Evolutionary conservation across 2,797 vertebrate species (phyloP).

Genomic region (Sebastes nivosus): DNA sequence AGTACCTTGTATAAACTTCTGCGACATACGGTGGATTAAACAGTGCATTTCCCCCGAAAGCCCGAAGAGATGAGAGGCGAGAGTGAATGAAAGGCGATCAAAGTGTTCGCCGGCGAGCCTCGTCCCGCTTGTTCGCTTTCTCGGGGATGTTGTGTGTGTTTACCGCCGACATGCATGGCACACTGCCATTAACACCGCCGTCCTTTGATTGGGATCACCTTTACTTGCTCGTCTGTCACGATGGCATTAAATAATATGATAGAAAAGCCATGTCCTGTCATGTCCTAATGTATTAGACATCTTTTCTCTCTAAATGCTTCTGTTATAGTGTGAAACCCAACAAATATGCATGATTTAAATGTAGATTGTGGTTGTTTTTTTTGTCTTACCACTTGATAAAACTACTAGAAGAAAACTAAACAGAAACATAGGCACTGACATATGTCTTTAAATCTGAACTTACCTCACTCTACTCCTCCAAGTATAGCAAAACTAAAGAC

Average conservation of each 20-base stretch:
- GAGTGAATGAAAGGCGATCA: slow-evolving; percentile 61
- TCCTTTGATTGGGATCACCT: slow-evolving; percentile 48
- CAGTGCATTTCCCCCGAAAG: slow-evolving; percentile 55
- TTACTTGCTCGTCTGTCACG: slow-evolving; percentile 19
- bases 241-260: slow-evolving; percentile 12
- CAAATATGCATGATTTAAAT: neutral
- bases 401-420: neutral
- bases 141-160: slow-evolving; percentile 32
- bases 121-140: slow-evolving; percentile 27
- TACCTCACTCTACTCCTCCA: neutral
- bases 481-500: slow-evolving; percentile 2
- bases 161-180: slow-evolving; percentile 36
- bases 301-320: neutral
- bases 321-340: neutral
- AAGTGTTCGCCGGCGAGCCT: slow-evolving; percentile 44
- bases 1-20: slow-evolving; percentile 73
- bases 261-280: neutral
- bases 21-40: slow-evolving; percentile 68
- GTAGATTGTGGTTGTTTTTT: neutral
- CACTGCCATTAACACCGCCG: slow-evolving; percentile 20
- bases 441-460: neutral
- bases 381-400: neutral
- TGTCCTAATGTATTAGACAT: neutral
- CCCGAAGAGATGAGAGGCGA: slow-evolving; percentile 57
- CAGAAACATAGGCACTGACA: neutral